Percentiles rank a stretch among this genome's conserved stretches.
These are phyloP conservation scores for Platyscapa corneri DNA, from an alignment of 1,140 invertebrate species.

Conservation along the genomic window DNA sequence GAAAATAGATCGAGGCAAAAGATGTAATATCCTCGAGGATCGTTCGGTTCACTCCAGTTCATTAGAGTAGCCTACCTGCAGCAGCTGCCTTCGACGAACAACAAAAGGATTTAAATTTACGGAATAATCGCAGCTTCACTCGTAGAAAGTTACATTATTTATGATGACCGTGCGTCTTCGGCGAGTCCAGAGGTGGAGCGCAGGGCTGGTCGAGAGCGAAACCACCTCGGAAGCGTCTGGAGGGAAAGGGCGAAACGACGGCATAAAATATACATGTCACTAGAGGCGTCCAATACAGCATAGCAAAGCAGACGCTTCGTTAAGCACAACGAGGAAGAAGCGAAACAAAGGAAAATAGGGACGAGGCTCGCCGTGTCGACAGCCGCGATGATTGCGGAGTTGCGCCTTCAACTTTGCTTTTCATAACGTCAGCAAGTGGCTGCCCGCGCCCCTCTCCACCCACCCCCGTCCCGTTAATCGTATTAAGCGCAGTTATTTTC, in stretches of 20 bases:
- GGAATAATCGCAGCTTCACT: too few species aligned
- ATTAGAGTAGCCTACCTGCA: too few species aligned
- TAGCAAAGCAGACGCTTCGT: not conserved
- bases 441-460: too few species aligned
- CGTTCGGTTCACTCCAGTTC: too few species aligned
- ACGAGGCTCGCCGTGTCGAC: not conserved
- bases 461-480: not conserved
- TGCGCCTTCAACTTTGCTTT: slow-evolving; percentile 17
- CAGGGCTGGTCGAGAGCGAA: not conserved
- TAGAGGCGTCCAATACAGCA: not conserved
- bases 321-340: not conserved
- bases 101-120: too few species aligned
- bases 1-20: too few species aligned
- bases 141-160: not conserved
- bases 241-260: not conserved
- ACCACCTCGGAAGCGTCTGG: not conserved
- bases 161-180: not conserved
- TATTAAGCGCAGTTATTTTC: not conserved
- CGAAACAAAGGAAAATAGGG: not conserved
- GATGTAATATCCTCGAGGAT: too few species aligned
- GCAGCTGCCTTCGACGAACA: too few species aligned
- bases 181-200: too few species aligned
- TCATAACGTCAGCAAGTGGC: not conserved
- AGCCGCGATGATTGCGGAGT: not conserved
- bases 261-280: not conserved